A percentile compares a stretch with the other conserved stretches of the same genome.
phyloP scores from a whole-genome alignment of 1,140 invertebrate species.

The Aphelenchoides avenae region DNA sequence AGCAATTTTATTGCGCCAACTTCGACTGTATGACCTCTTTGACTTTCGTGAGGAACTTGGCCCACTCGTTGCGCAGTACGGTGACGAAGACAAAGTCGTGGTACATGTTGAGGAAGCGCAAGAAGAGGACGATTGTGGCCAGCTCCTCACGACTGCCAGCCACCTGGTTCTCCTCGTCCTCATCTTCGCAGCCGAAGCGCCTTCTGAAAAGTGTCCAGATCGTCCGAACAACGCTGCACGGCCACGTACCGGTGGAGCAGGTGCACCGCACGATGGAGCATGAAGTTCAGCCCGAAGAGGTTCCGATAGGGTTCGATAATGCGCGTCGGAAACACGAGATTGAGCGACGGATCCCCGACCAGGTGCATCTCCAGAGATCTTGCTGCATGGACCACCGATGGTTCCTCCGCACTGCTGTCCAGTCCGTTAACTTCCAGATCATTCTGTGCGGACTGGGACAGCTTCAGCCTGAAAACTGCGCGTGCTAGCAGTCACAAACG shows the following conservation, averaged over 20 bases:
- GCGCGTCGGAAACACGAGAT: conserved; percentile 22
- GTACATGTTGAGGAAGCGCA: conserved; percentile 11
- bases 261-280: conserved; percentile 21
- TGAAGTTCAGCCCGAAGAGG: conserved; percentile 17
- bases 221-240: conserved; percentile 5
- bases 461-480: background rate
- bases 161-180: background rate
- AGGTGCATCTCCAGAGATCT: conserved; percentile 5
- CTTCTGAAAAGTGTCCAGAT: conserved; percentile 10
- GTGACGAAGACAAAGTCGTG: conserved; percentile 8
- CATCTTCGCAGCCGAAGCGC: no score
- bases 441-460: background rate
- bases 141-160: conserved; percentile 3
- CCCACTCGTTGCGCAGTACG: background rate
- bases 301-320: conserved; percentile 21
- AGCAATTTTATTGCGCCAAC: background rate
- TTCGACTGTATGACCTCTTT: conserved; percentile 2
- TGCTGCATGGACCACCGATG: background rate
- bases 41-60: conserved; percentile 1
- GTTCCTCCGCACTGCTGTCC: background rate
- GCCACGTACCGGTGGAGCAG: conserved; percentile 11
- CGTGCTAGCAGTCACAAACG: background rate
- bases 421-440: background rate
- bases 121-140: conserved; percentile 13
- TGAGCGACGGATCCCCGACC: conserved; percentile 12